phyloP scores from a whole-genome alignment of 2,797 vertebrate species.

The Poeciliopsis infans region DNA sequence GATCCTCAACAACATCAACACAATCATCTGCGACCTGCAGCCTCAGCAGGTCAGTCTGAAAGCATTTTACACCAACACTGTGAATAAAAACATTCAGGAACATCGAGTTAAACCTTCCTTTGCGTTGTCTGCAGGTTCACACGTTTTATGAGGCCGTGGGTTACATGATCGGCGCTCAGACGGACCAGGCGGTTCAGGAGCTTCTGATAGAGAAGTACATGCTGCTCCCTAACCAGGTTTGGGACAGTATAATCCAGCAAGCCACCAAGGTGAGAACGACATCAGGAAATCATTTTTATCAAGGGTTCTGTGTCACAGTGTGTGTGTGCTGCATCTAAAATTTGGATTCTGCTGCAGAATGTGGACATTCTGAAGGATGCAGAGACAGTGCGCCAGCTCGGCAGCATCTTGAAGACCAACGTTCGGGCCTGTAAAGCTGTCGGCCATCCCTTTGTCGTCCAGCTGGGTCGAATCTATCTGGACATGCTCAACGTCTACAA shows the following conservation, averaged over 20 bases:
- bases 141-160: conserved; percentile 99
- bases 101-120: neutral
- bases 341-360: conserved; percentile 79
- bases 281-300: neutral
- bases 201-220: conserved; percentile 99
- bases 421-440: conserved; percentile 98
- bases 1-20: conserved; percentile 99
- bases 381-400: conserved; percentile 97
- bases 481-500: conserved; percentile 99
- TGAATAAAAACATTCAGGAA: neutral
- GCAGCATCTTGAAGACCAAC: conserved; percentile 98
- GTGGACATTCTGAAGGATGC: conserved; percentile 99
- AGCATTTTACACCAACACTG: neutral
- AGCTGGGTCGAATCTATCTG: conserved; percentile 97
- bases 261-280: conserved; percentile 91
- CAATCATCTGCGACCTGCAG: conserved; percentile 99
- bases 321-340: neutral
- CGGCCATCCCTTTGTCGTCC: conserved; percentile 97
- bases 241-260: conserved; percentile 99
- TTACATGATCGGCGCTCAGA: conserved; percentile 99
- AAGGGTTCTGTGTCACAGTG: neutral
- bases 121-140: conserved; percentile 84
- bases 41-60: conserved; percentile 89
- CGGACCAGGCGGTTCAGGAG: conserved; percentile 96
- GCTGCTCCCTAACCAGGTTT: conserved; percentile 98